Percentiles rank a stretch among this genome's conserved stretches.
Evolutionary conservation across 2,888 invertebrate genomes (phyloP).

Genomic region (Galerucella nymphaeae): DNA sequence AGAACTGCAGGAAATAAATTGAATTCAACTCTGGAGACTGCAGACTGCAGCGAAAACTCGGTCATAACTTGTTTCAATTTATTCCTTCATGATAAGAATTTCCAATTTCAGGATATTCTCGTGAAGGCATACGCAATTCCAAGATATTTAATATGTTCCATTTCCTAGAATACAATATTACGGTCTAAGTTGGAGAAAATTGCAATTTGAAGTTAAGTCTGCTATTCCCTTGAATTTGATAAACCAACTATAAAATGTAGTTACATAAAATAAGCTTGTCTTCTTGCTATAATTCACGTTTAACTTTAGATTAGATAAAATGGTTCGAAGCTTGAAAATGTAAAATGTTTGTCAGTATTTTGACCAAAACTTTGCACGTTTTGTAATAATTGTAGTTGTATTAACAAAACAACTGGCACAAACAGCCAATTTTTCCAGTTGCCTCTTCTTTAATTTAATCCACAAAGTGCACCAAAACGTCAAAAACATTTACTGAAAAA

Average conservation of each 20-base stretch:
- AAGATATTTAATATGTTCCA: slow-evolving; percentile 34
- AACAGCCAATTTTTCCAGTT: too few species aligned
- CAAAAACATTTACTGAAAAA: too few species aligned
- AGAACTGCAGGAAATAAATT: slow-evolving; percentile 12
- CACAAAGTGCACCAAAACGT: too few species aligned
- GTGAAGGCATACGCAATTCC: slow-evolving; percentile 34
- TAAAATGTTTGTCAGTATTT: too few species aligned
- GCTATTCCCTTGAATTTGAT: slow-evolving; percentile 42
- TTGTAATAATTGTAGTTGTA: too few species aligned
- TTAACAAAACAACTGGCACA: too few species aligned
- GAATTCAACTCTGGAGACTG: slow-evolving; percentile 2
- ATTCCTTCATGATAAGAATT: slow-evolving; percentile 37
- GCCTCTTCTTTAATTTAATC: too few species aligned
- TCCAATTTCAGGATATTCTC: slow-evolving; percentile 34
- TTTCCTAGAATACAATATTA: slow-evolving; percentile 37
- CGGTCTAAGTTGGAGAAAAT: slow-evolving; percentile 35
- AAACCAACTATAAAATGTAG: slow-evolving; percentile 37
- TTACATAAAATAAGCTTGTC: slow-evolving; percentile 35
- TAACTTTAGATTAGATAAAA: slow-evolving; percentile 14
- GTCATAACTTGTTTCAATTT: slow-evolving; percentile 33
- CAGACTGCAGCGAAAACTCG: slow-evolving; percentile 19
- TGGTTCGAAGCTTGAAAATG: neutral
- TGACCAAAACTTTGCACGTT: too few species aligned
- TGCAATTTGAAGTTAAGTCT: slow-evolving; percentile 40
- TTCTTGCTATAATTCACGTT: slow-evolving; percentile 32